Evolutionary conservation across 1,140 invertebrate genomes (phyloP), one percentile per base, ranked within the genome.

Genomic region (Megalonaias nervosa): DNA sequence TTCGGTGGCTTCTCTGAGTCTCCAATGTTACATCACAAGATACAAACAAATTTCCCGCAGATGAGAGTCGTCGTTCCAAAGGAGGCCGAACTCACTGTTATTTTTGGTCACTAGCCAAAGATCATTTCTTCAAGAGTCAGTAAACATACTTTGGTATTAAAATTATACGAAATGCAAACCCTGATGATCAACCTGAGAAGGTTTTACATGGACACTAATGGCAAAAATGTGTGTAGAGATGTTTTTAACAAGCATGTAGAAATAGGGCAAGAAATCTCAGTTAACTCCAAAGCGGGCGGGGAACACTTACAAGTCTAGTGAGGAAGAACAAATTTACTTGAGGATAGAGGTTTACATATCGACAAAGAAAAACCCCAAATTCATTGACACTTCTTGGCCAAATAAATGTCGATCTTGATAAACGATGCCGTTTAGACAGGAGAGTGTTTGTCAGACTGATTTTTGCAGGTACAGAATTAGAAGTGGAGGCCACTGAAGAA

Each of bases 1-100:
- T 72, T 79, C 13, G 77, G 77, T 61, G 77, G 77, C 2, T 79
- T 75, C 71, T 74, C 72, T 13, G 77, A 79, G 68, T 75, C 60
- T 5, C 48, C 31, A 23, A 60, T 79, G 59, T 57, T 79, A 19
- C 72, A 75, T 67, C 61, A 75, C 6, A 60, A 70, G 31, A 38
- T 79, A 31, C 31, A 48, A 66, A 19, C 26, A 57, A 74, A 26
- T 26, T 26, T 26, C 2, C 1, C 26, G 2, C 2, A 1, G 26
- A 26, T 26, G 26, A 26, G 26, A 1, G 26, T 26, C 26, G 26
- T 26, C 26, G 1, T 26, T 26, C 26, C 26, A 26, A 26, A 26
- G 1, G 2, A 26, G 26, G 26, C 26, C 26, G 26, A 2, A 26
- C 1, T 26, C 26, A 74, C n/a, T 79, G 73, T 70, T 14, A 26